phyloP scores from a whole-genome alignment of 2,797 vertebrate genomes.

The Bovichtus variegatus region DNA sequence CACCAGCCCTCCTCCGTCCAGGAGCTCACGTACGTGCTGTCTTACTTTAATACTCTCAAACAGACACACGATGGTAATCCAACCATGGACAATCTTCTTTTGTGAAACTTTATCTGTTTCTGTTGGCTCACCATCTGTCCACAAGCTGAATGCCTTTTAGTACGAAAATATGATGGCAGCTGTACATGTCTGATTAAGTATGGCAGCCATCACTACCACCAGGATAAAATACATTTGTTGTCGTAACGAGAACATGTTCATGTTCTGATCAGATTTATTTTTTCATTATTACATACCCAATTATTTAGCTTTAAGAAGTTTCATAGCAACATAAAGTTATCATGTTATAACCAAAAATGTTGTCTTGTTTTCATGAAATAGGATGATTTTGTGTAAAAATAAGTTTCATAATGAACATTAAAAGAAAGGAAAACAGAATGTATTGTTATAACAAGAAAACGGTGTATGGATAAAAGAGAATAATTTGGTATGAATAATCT shows the following conservation, averaged over 20 bases:
- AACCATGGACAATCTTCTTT: background rate
- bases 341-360: background rate
- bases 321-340: background rate
- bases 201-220: background rate
- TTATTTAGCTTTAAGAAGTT: background rate
- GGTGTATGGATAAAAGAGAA: no score
- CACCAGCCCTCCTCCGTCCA: slow-evolving; percentile 63
- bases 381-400: no score
- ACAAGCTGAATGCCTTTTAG: background rate
- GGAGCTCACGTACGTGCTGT: slow-evolving; percentile 31
- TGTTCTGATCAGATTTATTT: no score
- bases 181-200: background rate
- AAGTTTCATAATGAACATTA: background rate
- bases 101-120: background rate
- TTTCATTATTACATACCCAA: background rate
- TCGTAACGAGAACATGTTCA: no score
- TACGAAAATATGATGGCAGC: background rate
- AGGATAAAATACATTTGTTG: no score
- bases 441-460: no score
- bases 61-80: no score
- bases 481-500: no score
- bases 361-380: no score
- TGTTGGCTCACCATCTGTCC: background rate
- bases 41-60: background rate
- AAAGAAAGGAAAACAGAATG: no score